Base-by-base conservation (phyloP, 1,140 invertebrate genomes). In the Holcopasites calliopsidis region DNA sequence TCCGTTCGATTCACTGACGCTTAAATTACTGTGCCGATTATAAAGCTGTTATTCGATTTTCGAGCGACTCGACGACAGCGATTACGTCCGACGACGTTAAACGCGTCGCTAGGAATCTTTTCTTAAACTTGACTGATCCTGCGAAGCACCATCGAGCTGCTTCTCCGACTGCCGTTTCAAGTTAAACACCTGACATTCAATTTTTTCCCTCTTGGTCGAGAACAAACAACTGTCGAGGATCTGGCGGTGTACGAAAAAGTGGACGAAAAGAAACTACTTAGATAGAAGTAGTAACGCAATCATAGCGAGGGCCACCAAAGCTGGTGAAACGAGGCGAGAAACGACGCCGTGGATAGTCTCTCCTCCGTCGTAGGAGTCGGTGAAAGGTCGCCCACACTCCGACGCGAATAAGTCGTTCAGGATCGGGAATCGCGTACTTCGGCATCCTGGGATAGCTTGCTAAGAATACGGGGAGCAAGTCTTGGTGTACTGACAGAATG, bases 401-500 rank as follows among this genome's bases (percentile, higher is more conserved):
- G 3, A 21, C 40, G 49, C 49, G 55, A 57, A 64, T 44, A 66
- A 80, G 65, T 76, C 72, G 54, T 82, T 80, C 33, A 57, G 65
- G 65, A 84, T 83, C 71, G 80, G 64, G 80, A 77, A 84, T 83
- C 72, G 73, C 62, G 72, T 82, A 76, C 73, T 73, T 76, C 54
- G 71, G 72, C 62, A 76, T 83, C 62, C 49, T 42, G 54, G 76
- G 42, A 58, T 78, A 82, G 66, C 64, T 78, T 62, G 69, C 65
- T 44, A 23, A 49, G 49, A 70, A 40, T 61, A 18, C 31, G 42
- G 60, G 78, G 49, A n/a, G n/a, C n/a, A n/a, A n/a, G n/a, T n/a
- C n/a, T n/a, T 38, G 21, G 38, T 44, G 58, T 54, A 47, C 10
- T 23, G 23, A 23, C 35, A 52, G 54, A 60, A 73, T 35, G 52